A percentile compares a stretch with the other conserved stretches of the same genome.
Conservation (phyloP, 2,797 vertebrate species). For the Sebastes elongatus region DNA sequence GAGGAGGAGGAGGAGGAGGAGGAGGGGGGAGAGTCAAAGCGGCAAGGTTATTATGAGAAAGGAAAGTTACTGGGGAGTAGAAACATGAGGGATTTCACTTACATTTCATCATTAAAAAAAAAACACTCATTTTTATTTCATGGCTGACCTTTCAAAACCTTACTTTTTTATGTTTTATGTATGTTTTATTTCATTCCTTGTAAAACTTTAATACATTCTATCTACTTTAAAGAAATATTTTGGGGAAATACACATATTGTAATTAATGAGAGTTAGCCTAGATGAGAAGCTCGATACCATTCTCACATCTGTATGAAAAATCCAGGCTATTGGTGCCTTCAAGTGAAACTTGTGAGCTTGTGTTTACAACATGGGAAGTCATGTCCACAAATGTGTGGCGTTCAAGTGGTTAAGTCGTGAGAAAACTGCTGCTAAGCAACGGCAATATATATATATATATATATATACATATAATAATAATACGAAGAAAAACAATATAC, state of each 20-base stretch:
- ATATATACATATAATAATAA: too few relatives aligned
- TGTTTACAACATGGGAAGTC: too few relatives aligned
- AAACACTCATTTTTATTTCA: neutral
- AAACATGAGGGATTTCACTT: neutral
- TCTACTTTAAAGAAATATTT: neutral
- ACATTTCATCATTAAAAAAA: neutral
- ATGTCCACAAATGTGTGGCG: too few relatives aligned
- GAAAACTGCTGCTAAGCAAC: too few relatives aligned
- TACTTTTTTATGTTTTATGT: too few relatives aligned
- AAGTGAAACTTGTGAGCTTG: too few relatives aligned
- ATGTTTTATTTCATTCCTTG: neutral
- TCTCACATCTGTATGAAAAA: neutral
- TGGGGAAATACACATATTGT: neutral
- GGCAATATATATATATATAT: too few relatives aligned
- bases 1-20: neutral
- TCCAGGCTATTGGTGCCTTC: too few relatives aligned
- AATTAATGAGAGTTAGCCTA: neutral
- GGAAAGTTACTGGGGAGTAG: neutral
- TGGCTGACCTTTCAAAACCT: neutral
- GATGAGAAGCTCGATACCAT: neutral
- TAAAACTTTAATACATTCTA: neutral
- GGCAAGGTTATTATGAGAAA: slow-evolving; percentile 45
- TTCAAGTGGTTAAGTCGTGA: too few relatives aligned
- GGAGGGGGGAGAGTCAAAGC: slow-evolving; percentile 4
- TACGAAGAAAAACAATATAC: too few relatives aligned